phyloP scores from a whole-genome alignment of 2,797 vertebrate species.

The Sebastiscus tertius region DNA sequence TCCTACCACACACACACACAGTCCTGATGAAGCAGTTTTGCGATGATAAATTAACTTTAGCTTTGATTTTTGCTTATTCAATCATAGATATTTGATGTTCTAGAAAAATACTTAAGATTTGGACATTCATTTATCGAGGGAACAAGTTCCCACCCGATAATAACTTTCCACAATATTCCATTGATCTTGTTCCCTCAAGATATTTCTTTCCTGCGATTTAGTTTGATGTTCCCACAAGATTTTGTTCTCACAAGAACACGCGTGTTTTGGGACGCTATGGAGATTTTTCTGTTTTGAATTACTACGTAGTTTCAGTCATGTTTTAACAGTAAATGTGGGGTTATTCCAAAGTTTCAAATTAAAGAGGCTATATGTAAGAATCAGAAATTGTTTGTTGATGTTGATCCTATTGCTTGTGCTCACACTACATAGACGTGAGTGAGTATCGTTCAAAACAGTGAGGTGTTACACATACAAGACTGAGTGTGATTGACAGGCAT shows the following conservation, averaged over 20 bases:
- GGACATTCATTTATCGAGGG: neutral
- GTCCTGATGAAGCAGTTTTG: neutral
- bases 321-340: neutral
- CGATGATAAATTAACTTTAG: neutral
- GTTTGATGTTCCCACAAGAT: neutral
- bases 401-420: too few relatives aligned
- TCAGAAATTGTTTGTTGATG: too few relatives aligned
- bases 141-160: neutral
- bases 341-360: neutral
- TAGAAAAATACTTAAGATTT: neutral
- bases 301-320: neutral
- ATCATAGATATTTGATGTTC: neutral
- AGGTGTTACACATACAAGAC: too few relatives aligned
- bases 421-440: too few relatives aligned
- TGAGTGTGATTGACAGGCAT: too few relatives aligned
- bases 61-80: neutral
- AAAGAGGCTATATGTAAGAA: too few relatives aligned
- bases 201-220: neutral
- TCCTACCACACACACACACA: neutral
- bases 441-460: too few relatives aligned
- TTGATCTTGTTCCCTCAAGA: neutral
- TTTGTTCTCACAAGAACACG: too few relatives aligned
- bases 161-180: neutral
- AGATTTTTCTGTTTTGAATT: neutral
- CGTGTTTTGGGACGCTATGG: neutral